Evolutionary conservation across 2,797 vertebrate genomes (phyloP), one percentile per base, ranked within the genome.

Genomic region (Bovichtus variegatus): DNA sequence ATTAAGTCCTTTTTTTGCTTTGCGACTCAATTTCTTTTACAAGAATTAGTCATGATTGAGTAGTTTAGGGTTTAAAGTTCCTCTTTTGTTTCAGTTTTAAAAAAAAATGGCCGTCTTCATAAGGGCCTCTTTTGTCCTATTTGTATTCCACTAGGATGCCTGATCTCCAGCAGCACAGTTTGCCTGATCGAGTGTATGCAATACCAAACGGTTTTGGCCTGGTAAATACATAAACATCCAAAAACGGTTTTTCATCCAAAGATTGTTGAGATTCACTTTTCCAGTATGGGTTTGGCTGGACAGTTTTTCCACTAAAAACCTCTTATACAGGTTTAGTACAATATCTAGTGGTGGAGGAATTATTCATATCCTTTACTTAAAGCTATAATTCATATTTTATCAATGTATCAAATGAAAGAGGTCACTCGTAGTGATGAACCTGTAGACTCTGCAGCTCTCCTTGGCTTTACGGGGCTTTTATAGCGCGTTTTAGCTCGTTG

Each of bases 11-110:
- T 91, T 89, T 87, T 91, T 89, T 87, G 82, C 83, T 89, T 88
- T 87, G 88, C 78, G 80, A 89, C 90, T 94, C 89, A 83, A 88
- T 91, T 91, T 93, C 91, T 83, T 91, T 84, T 89, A 86, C 85
- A 89, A 85, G 86, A 76, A 84, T 93, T 90, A 82, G 84, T 88
- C 81, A 85, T 89, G 92, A 93, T 85, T 88, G 85, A 90, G 88
- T 79, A 85, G 89, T 91, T 89, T 82, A 84, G 81, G 72, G 78
- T 62, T 87, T 88, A 90, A 80, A 81, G 72, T 90, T 92, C 83
- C 67, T 81, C 89, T 84, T 87, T 93, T 92, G 90, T 91, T 73
- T 72, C 38, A 59, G 71, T 86, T 92, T 12, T 83, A 83, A 84
- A 75, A 60, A 62, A 84, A 75, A 60, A 62, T 78, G 74, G 4